A percentile compares a stretch with the other conserved stretches of the same genome.
These are phyloP conservation scores for Mustela erminea DNA, from an alignment of 2,797 vertebrate genomes.

Conservation along the genomic window DNA sequence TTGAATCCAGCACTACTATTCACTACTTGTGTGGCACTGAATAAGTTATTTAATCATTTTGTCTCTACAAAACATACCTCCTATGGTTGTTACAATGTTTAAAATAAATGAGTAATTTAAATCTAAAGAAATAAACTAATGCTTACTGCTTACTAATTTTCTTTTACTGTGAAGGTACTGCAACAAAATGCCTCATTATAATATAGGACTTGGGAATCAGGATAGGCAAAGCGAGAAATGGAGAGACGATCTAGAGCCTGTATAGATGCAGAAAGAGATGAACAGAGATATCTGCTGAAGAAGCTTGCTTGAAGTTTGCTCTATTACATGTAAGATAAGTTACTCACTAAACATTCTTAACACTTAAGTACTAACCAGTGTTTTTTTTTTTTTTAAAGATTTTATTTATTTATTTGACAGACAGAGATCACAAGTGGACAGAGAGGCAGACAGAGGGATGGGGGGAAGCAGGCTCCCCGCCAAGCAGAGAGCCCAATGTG, in stretches of 20 bases:
- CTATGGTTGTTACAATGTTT: background rate
- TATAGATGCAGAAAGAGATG: background rate
- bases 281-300: background rate
- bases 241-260: background rate
- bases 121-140: background rate
- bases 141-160: background rate
- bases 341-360: constrained; percentile 5
- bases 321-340: background rate
- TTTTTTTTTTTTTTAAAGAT: background rate
- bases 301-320: background rate
- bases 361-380: background rate
- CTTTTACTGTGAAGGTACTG: background rate
- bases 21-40: background rate
- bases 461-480: too few relatives aligned
- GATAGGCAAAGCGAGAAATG: fast-evolving
- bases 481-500: too few relatives aligned
- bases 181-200: background rate
- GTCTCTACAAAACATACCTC: background rate
- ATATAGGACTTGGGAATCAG: fast-evolving
- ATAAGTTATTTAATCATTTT: background rate
- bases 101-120: background rate
- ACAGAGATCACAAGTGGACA: too few relatives aligned
- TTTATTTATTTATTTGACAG: too few relatives aligned
- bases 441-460: too few relatives aligned
- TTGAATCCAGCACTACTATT: constrained; percentile 29